phyloP scores from a whole-genome alignment of 2,888 invertebrate species.

The Idaea dimidiata region DNA sequence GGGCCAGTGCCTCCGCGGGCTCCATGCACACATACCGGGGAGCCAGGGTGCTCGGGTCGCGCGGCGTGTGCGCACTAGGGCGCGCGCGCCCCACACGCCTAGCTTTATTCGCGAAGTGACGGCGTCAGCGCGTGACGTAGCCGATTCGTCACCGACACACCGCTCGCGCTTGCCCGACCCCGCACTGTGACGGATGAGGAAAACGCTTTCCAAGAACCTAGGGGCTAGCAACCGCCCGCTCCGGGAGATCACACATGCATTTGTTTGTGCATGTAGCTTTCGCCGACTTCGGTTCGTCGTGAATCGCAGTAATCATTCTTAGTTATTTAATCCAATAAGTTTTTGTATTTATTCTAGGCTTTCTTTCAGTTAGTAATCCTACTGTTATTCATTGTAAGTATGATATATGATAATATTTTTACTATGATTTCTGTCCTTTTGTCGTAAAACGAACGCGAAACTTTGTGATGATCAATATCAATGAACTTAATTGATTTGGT shows the following conservation, averaged over 20 bases:
- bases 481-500: too few species aligned
- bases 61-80: conserved; percentile 52
- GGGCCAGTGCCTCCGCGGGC: conserved; percentile 47
- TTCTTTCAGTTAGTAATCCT: too few species aligned
- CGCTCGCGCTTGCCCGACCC: conserved; percentile 37
- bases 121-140: conserved; percentile 70
- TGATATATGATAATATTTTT: too few species aligned
- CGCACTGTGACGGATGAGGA: conserved; percentile 55
- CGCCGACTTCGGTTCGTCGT: background rate
- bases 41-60: conserved; percentile 54
- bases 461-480: too few species aligned
- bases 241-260: background rate
- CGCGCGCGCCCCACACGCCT: conserved; percentile 49
- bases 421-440: too few species aligned
- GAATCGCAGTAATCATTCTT: too few species aligned
- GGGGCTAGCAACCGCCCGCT: conserved; percentile 18
- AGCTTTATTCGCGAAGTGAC: conserved; percentile 49
- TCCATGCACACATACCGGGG: conserved; percentile 76
- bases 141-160: conserved; percentile 54
- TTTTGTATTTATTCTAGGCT: too few species aligned
- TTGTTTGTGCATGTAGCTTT: background rate
- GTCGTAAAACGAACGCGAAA: too few species aligned
- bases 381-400: too few species aligned
- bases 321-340: too few species aligned
- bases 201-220: conserved; percentile 75